phyloP scores from a whole-genome alignment of 2,113 vertebrate species.

The Protobothrops mucrosquamatus region DNA sequence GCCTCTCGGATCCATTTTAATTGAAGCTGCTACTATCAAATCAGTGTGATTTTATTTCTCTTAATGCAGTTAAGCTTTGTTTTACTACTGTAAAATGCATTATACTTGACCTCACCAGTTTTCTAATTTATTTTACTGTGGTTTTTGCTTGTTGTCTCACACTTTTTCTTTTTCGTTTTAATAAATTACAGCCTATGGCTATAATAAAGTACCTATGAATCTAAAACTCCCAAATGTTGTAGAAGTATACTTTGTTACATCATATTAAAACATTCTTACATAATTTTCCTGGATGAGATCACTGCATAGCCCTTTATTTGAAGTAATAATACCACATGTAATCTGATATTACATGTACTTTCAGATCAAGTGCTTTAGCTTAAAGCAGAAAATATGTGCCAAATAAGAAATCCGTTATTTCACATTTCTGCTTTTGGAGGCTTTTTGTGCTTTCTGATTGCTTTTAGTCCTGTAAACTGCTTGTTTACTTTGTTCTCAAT shows the following conservation, averaged over 20 bases:
- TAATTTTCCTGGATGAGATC: neutral
- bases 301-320: neutral
- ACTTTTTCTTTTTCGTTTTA: neutral
- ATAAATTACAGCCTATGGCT: neutral
- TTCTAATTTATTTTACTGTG: neutral
- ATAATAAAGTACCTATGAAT: neutral
- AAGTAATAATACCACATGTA: neutral
- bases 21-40: neutral
- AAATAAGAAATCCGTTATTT: neutral
- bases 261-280: neutral
- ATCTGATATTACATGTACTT: neutral
- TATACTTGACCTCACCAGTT: neutral
- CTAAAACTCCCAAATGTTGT: neutral
- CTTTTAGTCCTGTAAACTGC: neutral
- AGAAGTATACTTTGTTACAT: neutral
- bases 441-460: neutral
- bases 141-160: neutral
- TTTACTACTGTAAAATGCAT: neutral
- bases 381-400: neutral
- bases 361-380: neutral
- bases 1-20: neutral
- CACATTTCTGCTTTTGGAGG: neutral
- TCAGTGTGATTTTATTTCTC: neutral
- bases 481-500: neutral
- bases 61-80: neutral